Evolutionary conservation across 1,140 invertebrate genomes (phyloP).

Genomic region (Drosophila kurseongensis): DNA sequence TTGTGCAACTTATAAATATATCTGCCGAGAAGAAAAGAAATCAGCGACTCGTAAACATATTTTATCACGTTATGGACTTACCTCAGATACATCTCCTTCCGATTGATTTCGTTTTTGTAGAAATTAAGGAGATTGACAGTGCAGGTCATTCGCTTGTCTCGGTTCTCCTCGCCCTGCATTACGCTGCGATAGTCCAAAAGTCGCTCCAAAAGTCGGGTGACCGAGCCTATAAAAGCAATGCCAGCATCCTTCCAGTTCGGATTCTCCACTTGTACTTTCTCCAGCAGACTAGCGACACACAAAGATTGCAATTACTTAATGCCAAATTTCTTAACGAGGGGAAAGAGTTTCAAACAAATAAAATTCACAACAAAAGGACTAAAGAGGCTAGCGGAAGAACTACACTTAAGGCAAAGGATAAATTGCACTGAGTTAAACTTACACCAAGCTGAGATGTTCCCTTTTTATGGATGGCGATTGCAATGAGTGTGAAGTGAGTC

Average conservation of each 20-base stretch:
- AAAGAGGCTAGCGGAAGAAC: constrained; percentile 5
- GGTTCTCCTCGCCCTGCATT: constrained; percentile 95
- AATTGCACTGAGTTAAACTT: constrained; percentile 86
- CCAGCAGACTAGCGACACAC: constrained; percentile 89
- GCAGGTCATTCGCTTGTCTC: constrained; percentile 98
- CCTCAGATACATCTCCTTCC: constrained; percentile 97
- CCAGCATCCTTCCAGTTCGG: constrained; percentile 96
- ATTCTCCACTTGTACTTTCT: constrained; percentile 93
- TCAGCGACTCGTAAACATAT: neutral
- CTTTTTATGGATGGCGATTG: constrained; percentile 86
- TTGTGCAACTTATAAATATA: constrained; percentile 99
- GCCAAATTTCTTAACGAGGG: neutral
- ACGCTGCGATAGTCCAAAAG: constrained; percentile 96
- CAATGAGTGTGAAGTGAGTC: constrained; percentile 76
- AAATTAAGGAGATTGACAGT: constrained; percentile 98
- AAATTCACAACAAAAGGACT: constrained; percentile 2
- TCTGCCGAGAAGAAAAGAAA: constrained; percentile 22
- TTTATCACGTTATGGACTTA: neutral
- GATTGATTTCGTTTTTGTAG: constrained; percentile 97
- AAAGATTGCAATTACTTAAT: neutral
- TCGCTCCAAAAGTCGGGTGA: constrained; percentile 94
- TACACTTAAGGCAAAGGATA: constrained; percentile 33
- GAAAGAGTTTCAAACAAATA: neutral
- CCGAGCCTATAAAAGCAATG: constrained; percentile 95
- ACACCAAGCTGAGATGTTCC: constrained; percentile 96